phyloP scores from a whole-genome alignment of 2,113 vertebrate species.

The Megatriorchis doriae region DNA sequence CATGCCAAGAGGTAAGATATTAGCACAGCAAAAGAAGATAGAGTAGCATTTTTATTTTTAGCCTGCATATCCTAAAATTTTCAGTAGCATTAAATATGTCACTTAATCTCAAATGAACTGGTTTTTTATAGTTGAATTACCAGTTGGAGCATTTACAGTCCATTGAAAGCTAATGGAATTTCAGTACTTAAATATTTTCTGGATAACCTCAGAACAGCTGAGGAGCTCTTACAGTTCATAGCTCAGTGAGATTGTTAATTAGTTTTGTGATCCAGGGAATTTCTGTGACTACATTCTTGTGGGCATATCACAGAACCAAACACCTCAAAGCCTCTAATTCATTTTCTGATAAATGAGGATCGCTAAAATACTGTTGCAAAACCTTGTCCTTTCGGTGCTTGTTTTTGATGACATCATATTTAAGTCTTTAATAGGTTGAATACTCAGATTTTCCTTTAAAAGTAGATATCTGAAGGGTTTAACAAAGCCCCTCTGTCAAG shows the following conservation, averaged over 20 bases:
- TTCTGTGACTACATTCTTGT: slow-evolving; percentile 13
- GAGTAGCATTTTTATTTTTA: slow-evolving; percentile 3
- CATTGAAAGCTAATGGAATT: slow-evolving; percentile 42
- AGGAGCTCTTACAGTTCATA: slow-evolving; percentile 39
- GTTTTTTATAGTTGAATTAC: background rate
- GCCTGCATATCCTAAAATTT: background rate
- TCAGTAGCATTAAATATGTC: background rate
- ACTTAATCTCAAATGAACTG: background rate
- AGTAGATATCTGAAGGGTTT: slow-evolving; percentile 28
- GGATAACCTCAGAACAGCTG: slow-evolving; percentile 31
- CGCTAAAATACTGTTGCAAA: slow-evolving; percentile 5
- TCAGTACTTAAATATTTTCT: slow-evolving; percentile 41
- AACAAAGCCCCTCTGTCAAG: slow-evolving; percentile 55
- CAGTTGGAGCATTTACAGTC: slow-evolving; percentile 30
- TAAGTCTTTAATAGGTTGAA: slow-evolving; percentile 39
- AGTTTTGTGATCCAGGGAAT: slow-evolving; percentile 49
- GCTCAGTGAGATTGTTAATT: slow-evolving; percentile 58
- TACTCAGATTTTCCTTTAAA: slow-evolving; percentile 15
- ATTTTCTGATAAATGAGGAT: slow-evolving; percentile 1
- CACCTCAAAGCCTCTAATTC: slow-evolving; percentile 13
- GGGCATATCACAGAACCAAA: slow-evolving; percentile 5
- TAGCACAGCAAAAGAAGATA: background rate
- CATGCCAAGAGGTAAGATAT: background rate
- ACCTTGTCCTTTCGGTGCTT: background rate
- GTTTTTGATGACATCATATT: slow-evolving; percentile 28